Evolutionary conservation across 1,140 invertebrate genomes (phyloP).

Genomic region (Brachionus plicatilis): DNA sequence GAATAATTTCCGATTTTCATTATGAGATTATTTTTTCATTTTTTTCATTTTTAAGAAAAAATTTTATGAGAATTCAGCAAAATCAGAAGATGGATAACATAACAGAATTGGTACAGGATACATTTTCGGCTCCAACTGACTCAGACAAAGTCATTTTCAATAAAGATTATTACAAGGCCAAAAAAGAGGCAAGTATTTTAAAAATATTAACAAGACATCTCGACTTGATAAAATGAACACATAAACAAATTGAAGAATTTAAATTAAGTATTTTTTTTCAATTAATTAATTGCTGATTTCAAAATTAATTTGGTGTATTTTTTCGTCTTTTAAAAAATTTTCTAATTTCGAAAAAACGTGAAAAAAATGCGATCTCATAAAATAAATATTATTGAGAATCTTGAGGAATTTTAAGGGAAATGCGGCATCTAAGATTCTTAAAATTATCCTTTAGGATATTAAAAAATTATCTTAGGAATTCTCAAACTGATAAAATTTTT

Average conservation of each 20-base stretch:
- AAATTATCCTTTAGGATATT: too few relatives aligned
- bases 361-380: too few relatives aligned
- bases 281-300: too few relatives aligned
- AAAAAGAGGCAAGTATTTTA: conserved; percentile 16
- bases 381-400: too few relatives aligned
- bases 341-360: too few relatives aligned
- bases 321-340: too few relatives aligned
- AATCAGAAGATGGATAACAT: conserved; percentile 29
- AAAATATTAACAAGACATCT: neutral
- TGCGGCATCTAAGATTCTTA: too few relatives aligned
- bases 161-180: conserved; percentile 29
- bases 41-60: neutral
- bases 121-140: conserved; percentile 18
- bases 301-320: too few relatives aligned
- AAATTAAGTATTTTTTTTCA: too few relatives aligned
- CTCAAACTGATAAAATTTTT: too few relatives aligned
- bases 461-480: too few relatives aligned
- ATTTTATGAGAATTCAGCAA: neutral
- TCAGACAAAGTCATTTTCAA: conserved; percentile 22
- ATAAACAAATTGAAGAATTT: neutral
- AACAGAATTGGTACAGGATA: neutral
- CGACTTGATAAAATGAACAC: neutral
- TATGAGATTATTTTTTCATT: neutral
- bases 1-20: neutral
- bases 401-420: too few relatives aligned